Evolutionary conservation across 2,888 invertebrate species (phyloP).

Genomic region (Cephus nigrinus): DNA sequence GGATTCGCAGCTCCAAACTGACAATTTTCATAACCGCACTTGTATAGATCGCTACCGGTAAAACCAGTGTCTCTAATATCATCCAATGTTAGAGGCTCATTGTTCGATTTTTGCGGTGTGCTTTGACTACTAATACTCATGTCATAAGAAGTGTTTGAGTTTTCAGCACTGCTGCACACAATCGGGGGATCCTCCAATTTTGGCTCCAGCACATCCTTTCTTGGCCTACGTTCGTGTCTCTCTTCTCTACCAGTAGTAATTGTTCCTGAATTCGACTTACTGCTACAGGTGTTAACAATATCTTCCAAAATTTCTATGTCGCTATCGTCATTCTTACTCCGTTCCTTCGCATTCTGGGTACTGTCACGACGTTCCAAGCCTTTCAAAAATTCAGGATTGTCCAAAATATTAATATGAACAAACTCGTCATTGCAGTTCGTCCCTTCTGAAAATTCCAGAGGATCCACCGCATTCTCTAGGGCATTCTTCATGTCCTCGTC

Average conservation of each 20-base stretch:
- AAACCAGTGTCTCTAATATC: constrained; percentile 61
- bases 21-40: constrained; percentile 68
- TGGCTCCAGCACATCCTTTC: constrained; percentile 10
- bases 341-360: neutral
- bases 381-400: constrained; percentile 46
- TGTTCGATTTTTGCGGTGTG: neutral
- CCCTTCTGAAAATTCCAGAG: constrained; percentile 24
- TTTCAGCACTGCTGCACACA: constrained; percentile 26
- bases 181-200: neutral
- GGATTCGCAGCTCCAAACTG: constrained; percentile 56
- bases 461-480: constrained; percentile 33
- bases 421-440: constrained; percentile 44
- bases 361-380: constrained; percentile 10
- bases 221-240: constrained; percentile 8
- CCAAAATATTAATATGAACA: constrained; percentile 51
- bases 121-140: constrained; percentile 4
- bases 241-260: constrained; percentile 9
- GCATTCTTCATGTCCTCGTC: constrained; percentile 20
- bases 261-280: neutral
- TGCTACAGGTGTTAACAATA: neutral
- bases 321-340: constrained; percentile 48
- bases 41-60: constrained; percentile 67
- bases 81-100: constrained; percentile 47
- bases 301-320: constrained; percentile 55
- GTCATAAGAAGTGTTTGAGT: constrained; percentile 23